phyloP scores from a whole-genome alignment of 2,888 invertebrate species.

The Dasypolia templi region DNA sequence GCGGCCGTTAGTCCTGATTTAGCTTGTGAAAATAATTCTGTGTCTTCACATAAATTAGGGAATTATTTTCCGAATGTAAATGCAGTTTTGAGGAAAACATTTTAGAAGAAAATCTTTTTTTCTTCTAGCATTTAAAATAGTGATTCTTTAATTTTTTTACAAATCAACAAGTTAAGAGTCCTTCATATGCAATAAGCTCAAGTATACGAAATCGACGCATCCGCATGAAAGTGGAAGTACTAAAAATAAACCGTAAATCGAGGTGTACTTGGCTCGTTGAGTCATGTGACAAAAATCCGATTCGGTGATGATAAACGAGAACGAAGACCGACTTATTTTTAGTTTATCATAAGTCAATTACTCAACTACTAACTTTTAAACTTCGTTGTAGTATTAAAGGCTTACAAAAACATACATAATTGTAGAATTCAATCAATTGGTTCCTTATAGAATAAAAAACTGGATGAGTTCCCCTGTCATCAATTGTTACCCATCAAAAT shows the following conservation, averaged over 20 bases:
- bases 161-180: neutral
- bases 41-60: neutral
- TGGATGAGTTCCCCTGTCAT: neutral
- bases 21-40: neutral
- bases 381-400: no score
- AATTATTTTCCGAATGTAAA: neutral
- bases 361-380: no score
- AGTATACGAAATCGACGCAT: conserved; percentile 6
- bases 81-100: neutral
- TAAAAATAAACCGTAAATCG: conserved; percentile 52
- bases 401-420: no score
- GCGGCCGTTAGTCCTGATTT: no score
- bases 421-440: neutral
- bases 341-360: no score
- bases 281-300: conserved; percentile 78
- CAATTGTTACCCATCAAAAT: conserved; percentile 21
- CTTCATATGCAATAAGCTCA: neutral
- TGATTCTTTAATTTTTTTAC: neutral
- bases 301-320: conserved; percentile 70
- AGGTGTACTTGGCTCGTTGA: conserved; percentile 62
- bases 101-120: neutral
- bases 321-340: conserved; percentile 65
- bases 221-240: conserved; percentile 52
- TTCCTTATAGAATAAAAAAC: neutral
- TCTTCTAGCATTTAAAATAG: neutral